Conservation (phyloP, 2,888 invertebrate species). For the Hydropsyche betteni region DNA sequence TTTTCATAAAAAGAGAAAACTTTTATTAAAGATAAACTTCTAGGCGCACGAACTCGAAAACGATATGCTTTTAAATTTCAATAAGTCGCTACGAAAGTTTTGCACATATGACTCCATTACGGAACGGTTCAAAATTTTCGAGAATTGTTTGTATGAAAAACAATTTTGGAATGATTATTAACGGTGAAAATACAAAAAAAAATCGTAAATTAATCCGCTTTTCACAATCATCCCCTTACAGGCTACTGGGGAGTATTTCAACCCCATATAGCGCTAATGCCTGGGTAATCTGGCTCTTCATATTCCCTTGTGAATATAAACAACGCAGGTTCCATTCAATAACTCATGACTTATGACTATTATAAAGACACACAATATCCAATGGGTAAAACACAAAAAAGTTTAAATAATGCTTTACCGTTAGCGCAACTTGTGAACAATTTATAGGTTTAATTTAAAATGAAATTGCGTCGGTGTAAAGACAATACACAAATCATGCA, state of each 20-base stretch:
- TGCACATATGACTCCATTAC: neutral
- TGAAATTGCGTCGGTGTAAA: too few species aligned
- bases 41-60: too few species aligned
- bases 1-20: too few species aligned
- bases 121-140: constrained; percentile 20
- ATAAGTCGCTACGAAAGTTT: neutral
- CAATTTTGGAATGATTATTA: neutral
- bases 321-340: constrained; percentile 18
- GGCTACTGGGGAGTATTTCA: constrained; percentile 5
- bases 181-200: constrained; percentile 9
- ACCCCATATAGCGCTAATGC: constrained; percentile 25
- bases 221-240: constrained; percentile 18
- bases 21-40: too few species aligned
- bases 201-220: constrained; percentile 12
- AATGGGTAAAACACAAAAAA: neutral
- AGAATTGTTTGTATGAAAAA: too few species aligned
- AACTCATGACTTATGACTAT: constrained; percentile 18
- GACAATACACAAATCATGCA: too few species aligned
- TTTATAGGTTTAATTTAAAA: too few species aligned
- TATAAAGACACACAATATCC: neutral
- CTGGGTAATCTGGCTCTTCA: constrained; percentile 37
- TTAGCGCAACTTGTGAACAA: neutral
- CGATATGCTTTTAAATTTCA: too few species aligned
- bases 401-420: neutral
- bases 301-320: constrained; percentile 25